Percentiles rank a stretch among this genome's conserved stretches.
These are phyloP conservation scores for Prolemur simus DNA, from an alignment of 2,113 vertebrate species.

Conservation along the genomic window DNA sequence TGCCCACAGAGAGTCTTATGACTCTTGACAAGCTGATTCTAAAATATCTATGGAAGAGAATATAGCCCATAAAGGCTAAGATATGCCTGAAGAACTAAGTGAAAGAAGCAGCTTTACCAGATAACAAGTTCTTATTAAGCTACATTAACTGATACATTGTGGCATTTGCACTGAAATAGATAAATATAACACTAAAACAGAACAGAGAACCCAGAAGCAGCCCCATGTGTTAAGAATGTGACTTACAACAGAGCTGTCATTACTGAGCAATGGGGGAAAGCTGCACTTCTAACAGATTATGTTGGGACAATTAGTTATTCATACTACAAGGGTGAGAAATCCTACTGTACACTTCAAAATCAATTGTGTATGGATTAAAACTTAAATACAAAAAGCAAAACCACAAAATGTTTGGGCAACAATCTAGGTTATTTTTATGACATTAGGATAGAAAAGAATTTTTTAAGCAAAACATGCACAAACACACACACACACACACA, in stretches of 20 bases:
- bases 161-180: neutral
- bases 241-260: neutral
- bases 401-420: neutral
- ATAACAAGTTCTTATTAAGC: neutral
- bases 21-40: neutral
- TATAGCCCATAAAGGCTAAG: neutral
- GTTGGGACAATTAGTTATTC: neutral
- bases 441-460: neutral
- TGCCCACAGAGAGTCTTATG: neutral
- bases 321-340: neutral
- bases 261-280: neutral
- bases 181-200: neutral
- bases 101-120: neutral
- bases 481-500: too few species aligned
- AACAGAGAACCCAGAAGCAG: neutral
- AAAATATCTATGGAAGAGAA: neutral
- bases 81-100: neutral
- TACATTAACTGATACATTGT: neutral
- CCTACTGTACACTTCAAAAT: neutral
- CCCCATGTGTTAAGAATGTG: neutral
- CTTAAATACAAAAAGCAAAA: slow-evolving; percentile 1
- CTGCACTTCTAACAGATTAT: neutral
- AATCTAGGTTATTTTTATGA: neutral
- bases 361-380: neutral
- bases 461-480: neutral